Percentiles rank a stretch among this genome's conserved stretches.
These are phyloP conservation scores for Choristoneura fumiferana DNA, from an alignment of 1,140 invertebrate genomes.

Conservation along the genomic window DNA sequence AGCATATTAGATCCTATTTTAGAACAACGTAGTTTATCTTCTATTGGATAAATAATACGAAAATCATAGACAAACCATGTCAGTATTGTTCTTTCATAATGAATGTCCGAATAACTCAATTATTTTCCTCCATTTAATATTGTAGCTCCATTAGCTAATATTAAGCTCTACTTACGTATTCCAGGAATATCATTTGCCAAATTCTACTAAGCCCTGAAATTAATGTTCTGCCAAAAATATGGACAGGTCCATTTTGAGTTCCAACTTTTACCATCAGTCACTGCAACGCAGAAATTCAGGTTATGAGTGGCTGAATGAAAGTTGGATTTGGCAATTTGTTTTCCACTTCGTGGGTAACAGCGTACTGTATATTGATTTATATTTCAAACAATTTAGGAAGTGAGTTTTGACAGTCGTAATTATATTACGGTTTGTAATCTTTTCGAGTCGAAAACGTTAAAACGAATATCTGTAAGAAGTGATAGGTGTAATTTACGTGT, in stretches of 20 bases:
- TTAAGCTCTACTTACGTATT: background rate
- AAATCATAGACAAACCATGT: too few relatives aligned
- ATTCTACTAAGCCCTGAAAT: slow-evolving; percentile 8
- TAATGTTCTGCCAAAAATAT: slow-evolving; percentile 8
- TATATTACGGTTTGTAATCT: too few relatives aligned
- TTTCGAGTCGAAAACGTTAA: too few relatives aligned
- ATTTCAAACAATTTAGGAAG: too few relatives aligned
- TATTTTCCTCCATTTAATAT: background rate
- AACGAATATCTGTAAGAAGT: too few relatives aligned
- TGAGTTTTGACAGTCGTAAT: too few relatives aligned
- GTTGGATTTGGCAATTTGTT: background rate
- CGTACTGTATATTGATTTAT: too few relatives aligned
- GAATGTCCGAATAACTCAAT: background rate
- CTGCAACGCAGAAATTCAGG: background rate
- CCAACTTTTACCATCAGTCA: slow-evolving; percentile 12
- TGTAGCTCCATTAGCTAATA: background rate
- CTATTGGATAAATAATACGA: too few relatives aligned
- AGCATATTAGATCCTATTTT: too few relatives aligned
- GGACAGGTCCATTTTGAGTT: slow-evolving; percentile 14
- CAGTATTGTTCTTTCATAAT: background rate
- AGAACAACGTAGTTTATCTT: too few relatives aligned
- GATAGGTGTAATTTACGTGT: too few relatives aligned
- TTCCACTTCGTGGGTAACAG: too few relatives aligned
- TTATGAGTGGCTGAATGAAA: slow-evolving; percentile 11
- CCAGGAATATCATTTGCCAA: background rate